Base-by-base conservation (phyloP, 2,888 invertebrate genomes). In the Coleophora flavipennella region DNA sequence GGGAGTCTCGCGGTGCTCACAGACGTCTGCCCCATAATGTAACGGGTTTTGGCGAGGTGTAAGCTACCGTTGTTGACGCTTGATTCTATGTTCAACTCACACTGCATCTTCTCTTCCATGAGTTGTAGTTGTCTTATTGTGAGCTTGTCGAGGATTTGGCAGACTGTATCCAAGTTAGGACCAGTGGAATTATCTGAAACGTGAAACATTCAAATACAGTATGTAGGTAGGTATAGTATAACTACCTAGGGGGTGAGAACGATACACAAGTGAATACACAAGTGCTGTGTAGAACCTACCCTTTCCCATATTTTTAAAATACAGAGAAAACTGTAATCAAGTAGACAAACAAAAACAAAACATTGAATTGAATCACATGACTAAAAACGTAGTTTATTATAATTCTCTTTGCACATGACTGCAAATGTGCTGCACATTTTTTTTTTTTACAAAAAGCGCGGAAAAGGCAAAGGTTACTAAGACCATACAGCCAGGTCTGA, bases 21-120 rank as follows among this genome's bases (percentile, higher is more conserved):
- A 8, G 88, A 88, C 51, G 88, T 90, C 42, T 91, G 91, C 0
- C 94, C 94, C 81, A 92, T 88, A 36, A 94, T 92, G 53, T 94
- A 93, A 37, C 93, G 87, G 8, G 83, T 72, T 42, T 95, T 94
- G 0, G 94, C 94, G 35, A 95, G 69, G 52, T 92, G 88, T 33
- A 90, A 85, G 62, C 90, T 89, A 0, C 93, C 94, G 51, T 87
- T 88, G 39, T 90, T 88, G 52, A 91, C 87, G 35, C 85, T 75
- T 8, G 87, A 86, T 71, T 95, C 93, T 41, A 94, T 85, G 48
- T 89, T 87, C 1, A 93, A 55, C 64, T 91, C 91, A 20, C 87
- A 75, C 35, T 79, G 71, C 45, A 94, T 87, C 60, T 92, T 89
- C 50, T 92, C 89, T 66, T 95, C 91, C 66, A 93, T 89, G 29